Base-by-base conservation (phyloP, 2,888 invertebrate genomes). In the Onchidella celtica region DNA sequence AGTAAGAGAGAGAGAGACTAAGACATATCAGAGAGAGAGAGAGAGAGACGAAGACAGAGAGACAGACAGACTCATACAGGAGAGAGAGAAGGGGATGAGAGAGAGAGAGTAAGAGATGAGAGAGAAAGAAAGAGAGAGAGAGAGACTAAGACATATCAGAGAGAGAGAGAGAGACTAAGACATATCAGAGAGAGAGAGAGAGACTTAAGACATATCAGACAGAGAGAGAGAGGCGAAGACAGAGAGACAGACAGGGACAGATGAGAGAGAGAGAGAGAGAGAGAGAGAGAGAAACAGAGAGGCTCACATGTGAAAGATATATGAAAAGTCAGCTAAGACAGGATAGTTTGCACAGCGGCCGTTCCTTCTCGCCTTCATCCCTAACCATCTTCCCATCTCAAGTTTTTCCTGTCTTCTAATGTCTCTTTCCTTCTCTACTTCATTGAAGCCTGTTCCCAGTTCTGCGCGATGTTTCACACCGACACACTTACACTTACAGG, bases 61-160 rank as follows among this genome's bases (percentile, higher is more conserved):
- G 57, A 57, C 2, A 4, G 34, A 57, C 3, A 38, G 27, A 47
- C 21, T 21, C 24, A 47, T 17, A 17, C 6, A 27, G 21, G n/a
- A 17, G n/a, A 27, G 9, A 17, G 9, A 24, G n/a, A 24, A n/a
- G 24, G 9, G 24, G 63, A 63, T 9, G n/a, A 9, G n/a, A 63
- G 63, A 24, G 24, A 63, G 63, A 24, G 24, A 9, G n/a, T 63
- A 27, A 63, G 9, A n/a, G 9, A 24, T 9, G 40, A 1, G n/a
- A n/a, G n/a, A n/a, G n/a, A n/a, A n/a, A n/a, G n/a, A n/a, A n/a
- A n/a, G n/a, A n/a, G n/a, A n/a, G 27, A 3, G 40, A 3, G 70
- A 70, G 47, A 70, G 70, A 70, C 29, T 29, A 47, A 47, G 47
- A 70, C 40, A 70, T 38, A 70, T 29, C 29, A 47, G 40, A 47